These are phyloP conservation scores for Sphenopsis melanotis DNA, from an alignment of 2,797 vertebrate species.

Conservation along the genomic window DNA sequence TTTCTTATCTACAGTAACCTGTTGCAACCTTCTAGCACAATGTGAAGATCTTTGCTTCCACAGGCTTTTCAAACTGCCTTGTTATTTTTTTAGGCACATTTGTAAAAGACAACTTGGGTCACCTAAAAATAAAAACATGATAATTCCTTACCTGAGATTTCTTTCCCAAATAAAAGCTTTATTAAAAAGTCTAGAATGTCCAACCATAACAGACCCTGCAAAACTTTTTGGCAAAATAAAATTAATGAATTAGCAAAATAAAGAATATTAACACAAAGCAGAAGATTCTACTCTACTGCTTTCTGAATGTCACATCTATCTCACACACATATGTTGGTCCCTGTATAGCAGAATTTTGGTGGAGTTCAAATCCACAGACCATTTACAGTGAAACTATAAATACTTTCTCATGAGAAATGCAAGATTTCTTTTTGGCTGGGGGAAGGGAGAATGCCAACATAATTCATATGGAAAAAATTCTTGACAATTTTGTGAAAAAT, in stretches of 20 bases:
- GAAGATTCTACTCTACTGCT: background rate
- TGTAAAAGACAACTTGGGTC: background rate
- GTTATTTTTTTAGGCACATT: background rate
- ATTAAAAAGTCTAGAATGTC: background rate
- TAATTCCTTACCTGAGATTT: background rate
- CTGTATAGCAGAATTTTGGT: background rate
- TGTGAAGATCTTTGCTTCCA: background rate
- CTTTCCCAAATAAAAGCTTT: background rate
- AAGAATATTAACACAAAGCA: background rate
- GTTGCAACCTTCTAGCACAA: background rate
- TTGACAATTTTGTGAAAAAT: background rate
- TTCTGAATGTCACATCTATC: background rate
- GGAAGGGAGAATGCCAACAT: background rate
- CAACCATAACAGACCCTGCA: background rate
- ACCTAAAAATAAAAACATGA: background rate
- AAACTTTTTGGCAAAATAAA: background rate
- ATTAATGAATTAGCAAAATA: background rate
- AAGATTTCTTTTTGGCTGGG: background rate
- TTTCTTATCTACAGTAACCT: background rate
- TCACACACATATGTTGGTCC: background rate
- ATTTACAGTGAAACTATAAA: background rate
- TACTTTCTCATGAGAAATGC: background rate
- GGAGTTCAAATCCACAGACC: background rate
- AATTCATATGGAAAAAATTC: fast-evolving
- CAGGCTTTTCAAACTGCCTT: background rate